Base-by-base conservation (phyloP, 1,140 invertebrate species). In the Zaprionus lachaisei region DNA sequence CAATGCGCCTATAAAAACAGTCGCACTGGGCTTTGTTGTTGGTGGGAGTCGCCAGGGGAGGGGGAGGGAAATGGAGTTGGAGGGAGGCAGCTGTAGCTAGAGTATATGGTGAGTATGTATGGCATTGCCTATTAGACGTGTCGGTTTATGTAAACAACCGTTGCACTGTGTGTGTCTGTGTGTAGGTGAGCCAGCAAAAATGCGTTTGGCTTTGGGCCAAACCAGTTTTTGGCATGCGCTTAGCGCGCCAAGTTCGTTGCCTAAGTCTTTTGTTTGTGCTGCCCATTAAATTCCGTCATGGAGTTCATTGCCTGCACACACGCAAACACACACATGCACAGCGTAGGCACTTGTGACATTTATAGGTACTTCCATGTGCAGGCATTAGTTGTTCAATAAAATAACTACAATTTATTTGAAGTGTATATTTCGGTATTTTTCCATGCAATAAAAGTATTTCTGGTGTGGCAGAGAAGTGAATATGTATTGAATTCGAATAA, bases 231-330 rank as follows among this genome's bases (percentile, higher is more conserved):
- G 78, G 79, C 84, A 81, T 89, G 75, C 76, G 57, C 54, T 61
- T 47, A 60, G 11, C 34, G 9, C 47, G 7, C 12, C 81, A 68
- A 83, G 86, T 91, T 91, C 80, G 86, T 81, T 91, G 83, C 80
- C 81, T 91, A 91, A 91, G 86, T 91, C 86, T 91, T 91, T 91
- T 86, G 86, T 91, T 91, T 71, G 38, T 63, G 51, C 57, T 58
- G 60, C 49, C 74, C 49, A 72, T 77, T 67, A 67, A 73, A 77
- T 77, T 47, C 74, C 72, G 58, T 60, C 83, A 73, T 74, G 80
- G 81, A 89, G 84, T 89, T 89, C 84, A 90, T 81, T 89, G 85
- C 71, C 81, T 81, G 72, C 62, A 28, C 28, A 34, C 57, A 54
- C 62, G 54, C 49, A 55, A 26, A 56, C 55, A 44, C 26, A 60